These are phyloP conservation scores for Fissipunctia ypsillon DNA, from an alignment of 2,888 invertebrate species.

Conservation along the genomic window DNA sequence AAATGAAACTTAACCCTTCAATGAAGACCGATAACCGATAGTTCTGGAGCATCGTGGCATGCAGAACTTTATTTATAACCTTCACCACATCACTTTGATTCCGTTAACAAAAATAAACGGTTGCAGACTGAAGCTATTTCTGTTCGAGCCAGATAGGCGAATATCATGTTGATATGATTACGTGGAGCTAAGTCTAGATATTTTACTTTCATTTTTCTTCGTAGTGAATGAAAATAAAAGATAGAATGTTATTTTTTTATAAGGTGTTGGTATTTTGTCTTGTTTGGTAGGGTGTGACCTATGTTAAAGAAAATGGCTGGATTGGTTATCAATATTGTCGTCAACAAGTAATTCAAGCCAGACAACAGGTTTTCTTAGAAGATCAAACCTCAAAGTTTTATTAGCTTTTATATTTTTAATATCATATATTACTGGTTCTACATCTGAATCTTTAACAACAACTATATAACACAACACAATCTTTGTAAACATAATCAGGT, in stretches of 20 bases:
- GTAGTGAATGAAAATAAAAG: constrained; percentile 16
- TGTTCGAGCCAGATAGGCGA: constrained; percentile 59
- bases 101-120: constrained; percentile 60
- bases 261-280: constrained; percentile 11
- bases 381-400: not conserved
- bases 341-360: not conserved
- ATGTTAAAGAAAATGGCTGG: not conserved
- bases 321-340: not conserved
- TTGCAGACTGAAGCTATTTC: constrained; percentile 60
- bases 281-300: not conserved
- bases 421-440: too few relatives aligned
- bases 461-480: too few relatives aligned
- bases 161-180: constrained; percentile 60
- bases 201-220: constrained; percentile 39
- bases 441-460: too few relatives aligned
- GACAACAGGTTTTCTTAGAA: not conserved
- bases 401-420: too few relatives aligned
- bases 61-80: constrained; percentile 50
- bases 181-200: constrained; percentile 34
- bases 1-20: constrained; percentile 28
- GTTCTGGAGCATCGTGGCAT: constrained; percentile 53
- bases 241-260: constrained; percentile 11
- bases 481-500: not conserved
- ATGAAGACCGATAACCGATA: constrained; percentile 41
- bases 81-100: constrained; percentile 57